Evolutionary conservation across 2,113 vertebrate species (phyloP).

Genomic region (Etheostoma spectabile): DNA sequence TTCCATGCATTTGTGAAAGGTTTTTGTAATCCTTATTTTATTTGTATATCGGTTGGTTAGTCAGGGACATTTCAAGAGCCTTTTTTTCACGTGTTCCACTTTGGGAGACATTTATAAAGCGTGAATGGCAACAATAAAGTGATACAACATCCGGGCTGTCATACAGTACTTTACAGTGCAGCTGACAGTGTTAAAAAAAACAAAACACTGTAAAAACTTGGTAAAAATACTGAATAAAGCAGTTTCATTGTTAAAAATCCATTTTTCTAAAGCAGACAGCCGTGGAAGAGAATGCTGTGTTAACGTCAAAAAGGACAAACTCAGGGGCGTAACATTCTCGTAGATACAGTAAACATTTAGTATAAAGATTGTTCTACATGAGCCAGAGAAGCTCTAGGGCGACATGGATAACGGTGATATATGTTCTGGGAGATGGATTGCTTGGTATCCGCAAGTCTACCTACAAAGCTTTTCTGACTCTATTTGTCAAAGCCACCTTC

Average conservation of each 20-base stretch:
- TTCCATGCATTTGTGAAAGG: background rate
- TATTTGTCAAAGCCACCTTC: constrained; percentile 78
- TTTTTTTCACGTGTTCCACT: background rate
- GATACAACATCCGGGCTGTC: background rate
- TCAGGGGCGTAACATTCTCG: constrained; percentile 38
- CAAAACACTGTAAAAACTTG: too few relatives aligned
- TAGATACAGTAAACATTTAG: constrained; percentile 54
- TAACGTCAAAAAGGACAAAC: constrained; percentile 68
- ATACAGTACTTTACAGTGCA: background rate
- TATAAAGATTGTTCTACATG: constrained; percentile 73
- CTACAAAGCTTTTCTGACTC: constrained; percentile 58
- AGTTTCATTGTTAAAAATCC: too few relatives aligned
- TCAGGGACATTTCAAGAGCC: background rate
- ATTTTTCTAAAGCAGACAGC: constrained; percentile 1
- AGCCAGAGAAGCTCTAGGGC: constrained; percentile 57
- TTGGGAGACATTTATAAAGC: background rate
- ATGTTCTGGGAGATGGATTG: constrained; percentile 78
- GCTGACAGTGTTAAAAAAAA: background rate
- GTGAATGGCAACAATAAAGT: background rate
- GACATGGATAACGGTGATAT: constrained; percentile 74
- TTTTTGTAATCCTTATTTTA: background rate
- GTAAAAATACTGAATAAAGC: too few relatives aligned
- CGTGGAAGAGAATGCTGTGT: constrained; percentile 4
- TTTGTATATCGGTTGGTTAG: background rate
- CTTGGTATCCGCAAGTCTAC: constrained; percentile 64